Evolutionary conservation across 2,113 vertebrate genomes (phyloP).

Genomic region (Pelecanus crispus): DNA sequence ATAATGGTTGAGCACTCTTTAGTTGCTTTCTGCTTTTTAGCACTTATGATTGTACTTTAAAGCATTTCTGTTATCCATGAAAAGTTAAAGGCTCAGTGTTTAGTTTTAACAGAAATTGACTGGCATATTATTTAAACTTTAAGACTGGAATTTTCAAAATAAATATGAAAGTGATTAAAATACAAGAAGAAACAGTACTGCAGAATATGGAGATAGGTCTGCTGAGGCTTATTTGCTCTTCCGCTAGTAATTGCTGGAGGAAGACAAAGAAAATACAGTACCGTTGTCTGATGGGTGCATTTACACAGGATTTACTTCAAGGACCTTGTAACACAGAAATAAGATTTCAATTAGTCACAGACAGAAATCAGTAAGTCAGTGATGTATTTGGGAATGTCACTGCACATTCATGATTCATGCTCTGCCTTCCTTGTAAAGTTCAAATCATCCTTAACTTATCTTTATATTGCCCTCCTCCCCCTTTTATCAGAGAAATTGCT

Average conservation of each 20-base stretch:
- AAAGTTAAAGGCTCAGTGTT: background rate
- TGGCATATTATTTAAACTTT: background rate
- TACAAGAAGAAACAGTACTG: background rate
- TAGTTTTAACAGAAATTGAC: background rate
- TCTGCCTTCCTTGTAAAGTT: background rate
- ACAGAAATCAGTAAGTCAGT: background rate
- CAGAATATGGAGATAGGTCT: background rate
- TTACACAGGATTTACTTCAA: background rate
- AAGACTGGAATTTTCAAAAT: background rate
- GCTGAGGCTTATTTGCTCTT: background rate
- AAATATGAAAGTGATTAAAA: background rate
- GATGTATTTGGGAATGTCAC: background rate
- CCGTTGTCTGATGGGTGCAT: background rate
- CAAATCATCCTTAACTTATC: background rate
- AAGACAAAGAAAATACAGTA: background rate
- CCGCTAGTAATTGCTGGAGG: background rate
- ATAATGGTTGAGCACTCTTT: background rate
- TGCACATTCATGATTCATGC: background rate
- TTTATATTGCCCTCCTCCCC: background rate
- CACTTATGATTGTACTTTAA: background rate
- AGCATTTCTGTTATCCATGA: background rate
- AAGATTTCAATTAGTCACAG: background rate
- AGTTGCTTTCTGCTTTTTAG: background rate
- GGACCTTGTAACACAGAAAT: background rate
- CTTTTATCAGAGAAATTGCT: background rate